phyloP scores from a whole-genome alignment of 2,888 invertebrate genomes.

The Rambutsinella grinnellia region DNA sequence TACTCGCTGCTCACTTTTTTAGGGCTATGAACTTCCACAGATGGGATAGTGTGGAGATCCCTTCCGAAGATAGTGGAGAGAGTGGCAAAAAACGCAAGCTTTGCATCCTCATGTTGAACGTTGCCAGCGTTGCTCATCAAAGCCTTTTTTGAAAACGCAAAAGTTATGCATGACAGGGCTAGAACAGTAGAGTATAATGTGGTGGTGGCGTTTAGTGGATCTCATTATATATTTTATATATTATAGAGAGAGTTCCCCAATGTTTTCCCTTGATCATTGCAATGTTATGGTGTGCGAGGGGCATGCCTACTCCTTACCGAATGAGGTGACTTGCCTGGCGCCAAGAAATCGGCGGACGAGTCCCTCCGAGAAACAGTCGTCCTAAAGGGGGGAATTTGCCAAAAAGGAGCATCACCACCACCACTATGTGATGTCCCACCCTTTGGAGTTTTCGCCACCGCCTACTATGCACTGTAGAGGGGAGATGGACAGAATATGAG shows the following conservation, averaged over 20 bases:
- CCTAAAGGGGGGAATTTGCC: conserved; percentile 47
- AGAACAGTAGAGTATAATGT: neutral
- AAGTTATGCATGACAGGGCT: neutral
- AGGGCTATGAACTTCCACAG: no score
- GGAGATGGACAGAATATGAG: neutral
- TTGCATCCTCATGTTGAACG: neutral
- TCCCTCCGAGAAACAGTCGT: conserved; percentile 50
- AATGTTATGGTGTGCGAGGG: conserved; percentile 18
- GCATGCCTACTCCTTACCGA: conserved; percentile 41
- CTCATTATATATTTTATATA: neutral
- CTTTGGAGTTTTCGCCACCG: conserved; percentile 55
- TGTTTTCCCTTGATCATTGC: conserved; percentile 24
- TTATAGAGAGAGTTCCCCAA: conserved; percentile 23
- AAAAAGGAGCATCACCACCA: conserved; percentile 30
- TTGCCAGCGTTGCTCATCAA: neutral
- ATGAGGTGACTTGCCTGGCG: conserved; percentile 57
- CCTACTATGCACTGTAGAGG: conserved; percentile 31
- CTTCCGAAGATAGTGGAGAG: neutral
- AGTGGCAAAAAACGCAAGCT: neutral
- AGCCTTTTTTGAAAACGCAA: neutral
- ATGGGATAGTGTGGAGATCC: neutral
- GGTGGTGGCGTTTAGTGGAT: neutral
- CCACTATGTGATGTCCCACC: conserved; percentile 47
- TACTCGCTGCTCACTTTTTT: neutral
- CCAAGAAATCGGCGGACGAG: conserved; percentile 55